phyloP scores from a whole-genome alignment of 2,113 vertebrate genomes.

The Chloropsis hardwickii region DNA sequence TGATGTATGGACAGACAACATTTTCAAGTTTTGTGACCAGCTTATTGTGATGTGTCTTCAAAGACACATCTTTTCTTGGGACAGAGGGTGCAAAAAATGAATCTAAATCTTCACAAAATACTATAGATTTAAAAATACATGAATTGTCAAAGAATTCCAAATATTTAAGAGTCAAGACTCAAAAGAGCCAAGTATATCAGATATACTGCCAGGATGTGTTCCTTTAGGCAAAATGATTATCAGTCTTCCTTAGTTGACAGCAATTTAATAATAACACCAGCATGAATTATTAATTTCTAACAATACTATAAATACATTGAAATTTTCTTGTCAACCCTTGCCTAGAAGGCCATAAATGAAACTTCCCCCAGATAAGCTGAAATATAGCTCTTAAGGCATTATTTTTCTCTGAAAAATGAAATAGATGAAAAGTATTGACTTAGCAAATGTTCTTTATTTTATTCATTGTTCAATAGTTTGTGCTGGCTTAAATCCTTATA shows the following conservation, averaged over 20 bases:
- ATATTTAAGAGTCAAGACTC: background rate
- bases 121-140: background rate
- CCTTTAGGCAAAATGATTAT: slow-evolving; percentile 20
- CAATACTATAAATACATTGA: slow-evolving; percentile 9
- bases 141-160: background rate
- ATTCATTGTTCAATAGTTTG: background rate
- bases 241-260: slow-evolving; percentile 29
- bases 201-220: background rate
- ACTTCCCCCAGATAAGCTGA: background rate
- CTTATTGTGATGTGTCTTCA: background rate
- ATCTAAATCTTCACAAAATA: background rate
- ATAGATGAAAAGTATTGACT: background rate
- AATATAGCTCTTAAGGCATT: background rate
- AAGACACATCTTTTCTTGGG: background rate
- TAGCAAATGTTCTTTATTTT: background rate
- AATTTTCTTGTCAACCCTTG: slow-evolving; percentile 19
- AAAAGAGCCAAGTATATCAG: too few species aligned
- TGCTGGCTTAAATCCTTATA: background rate
- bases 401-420: background rate
- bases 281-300: slow-evolving; percentile 56
- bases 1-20: background rate
- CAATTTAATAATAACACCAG: slow-evolving; percentile 30
- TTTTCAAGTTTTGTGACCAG: background rate
- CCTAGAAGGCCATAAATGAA: background rate
- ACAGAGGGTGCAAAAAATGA: background rate